Evolutionary conservation across 2,113 vertebrate species (phyloP), one percentile per base, ranked within the genome.

Genomic region (Zootoca vivipara): DNA sequence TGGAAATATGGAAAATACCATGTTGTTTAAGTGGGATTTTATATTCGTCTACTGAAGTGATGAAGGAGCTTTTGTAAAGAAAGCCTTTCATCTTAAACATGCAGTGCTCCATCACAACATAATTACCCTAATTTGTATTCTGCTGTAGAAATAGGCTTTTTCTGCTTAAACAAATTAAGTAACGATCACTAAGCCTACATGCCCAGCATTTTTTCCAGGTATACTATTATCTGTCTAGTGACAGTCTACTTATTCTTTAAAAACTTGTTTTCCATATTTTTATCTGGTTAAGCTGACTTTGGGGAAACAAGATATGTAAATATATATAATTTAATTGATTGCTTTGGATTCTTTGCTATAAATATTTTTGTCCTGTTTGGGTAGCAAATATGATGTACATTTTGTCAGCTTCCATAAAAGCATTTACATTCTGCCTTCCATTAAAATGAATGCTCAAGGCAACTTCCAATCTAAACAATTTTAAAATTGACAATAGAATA

Each of bases 51-150:
- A 92, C 89, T 92, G 88, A 87, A 95, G 88, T 93, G 92, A 94
- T 92, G 94, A 94, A 90, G 91, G 92, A 89, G 88, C 94, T 93
- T 94, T 96, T 96, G 91, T 95, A 89, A 94, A 94, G 93, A 91
- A 95, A 93, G 89, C 90, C 95, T 96, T 96, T 96, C 90, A 94
- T 96, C 91, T 95, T 95, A 94, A 74, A 93, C 91, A 95, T 89
- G 92, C 93, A 93, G 87, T 88, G 91, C 93, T 95, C 92, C 89
- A 94, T 95, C 94, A 96, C 92, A 94, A 94, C 83, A 87, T 95
- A 95, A 95, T 96, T 96, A 95, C 91, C 94, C 94, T 95, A 94
- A 95, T 96, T 95, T 95, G 95, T 96, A 96, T 96, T 96, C 95
- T 77, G 74, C 93, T 92, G 91, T 93, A 95, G 94, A 95, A 95